These are phyloP conservation scores for Thereva unica DNA, from an alignment of 2,888 invertebrate species.

Conservation along the genomic window DNA sequence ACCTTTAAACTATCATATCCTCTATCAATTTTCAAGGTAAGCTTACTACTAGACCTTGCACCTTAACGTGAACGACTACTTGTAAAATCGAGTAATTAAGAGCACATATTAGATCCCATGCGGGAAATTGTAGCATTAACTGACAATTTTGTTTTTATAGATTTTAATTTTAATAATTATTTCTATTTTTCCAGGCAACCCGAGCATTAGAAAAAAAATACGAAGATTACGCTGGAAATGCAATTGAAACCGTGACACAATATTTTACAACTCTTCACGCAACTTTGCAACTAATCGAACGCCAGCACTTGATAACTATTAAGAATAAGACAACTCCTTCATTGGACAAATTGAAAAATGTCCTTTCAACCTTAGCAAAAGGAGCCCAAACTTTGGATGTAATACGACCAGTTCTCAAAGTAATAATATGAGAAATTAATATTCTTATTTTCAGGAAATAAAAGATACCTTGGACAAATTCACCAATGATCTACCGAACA, in stretches of 20 bases:
- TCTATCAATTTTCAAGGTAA: no score
- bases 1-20: no score
- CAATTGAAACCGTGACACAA: slow-evolving; percentile 48
- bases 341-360: slow-evolving; percentile 4
- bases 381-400: slow-evolving; percentile 34
- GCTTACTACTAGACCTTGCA: no score
- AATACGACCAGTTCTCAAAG: neutral
- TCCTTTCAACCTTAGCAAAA: slow-evolving; percentile 13
- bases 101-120: no score
- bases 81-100: no score
- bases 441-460: slow-evolving; percentile 10
- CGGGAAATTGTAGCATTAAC: no score
- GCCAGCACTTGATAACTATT: slow-evolving; percentile 47
- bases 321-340: slow-evolving; percentile 39
- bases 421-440: neutral
- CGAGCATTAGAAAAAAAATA: slow-evolving; percentile 48
- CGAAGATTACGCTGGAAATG: slow-evolving; percentile 48
- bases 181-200: slow-evolving; percentile 47
- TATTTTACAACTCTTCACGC: slow-evolving; percentile 52
- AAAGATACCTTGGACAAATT: neutral
- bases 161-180: neutral
- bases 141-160: no score
- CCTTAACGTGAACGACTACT: no score
- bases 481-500: slow-evolving; percentile 7
- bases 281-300: slow-evolving; percentile 51